These are phyloP conservation scores for Mystacornis crossleyi DNA, from an alignment of 2,113 vertebrate species.

Conservation along the genomic window DNA sequence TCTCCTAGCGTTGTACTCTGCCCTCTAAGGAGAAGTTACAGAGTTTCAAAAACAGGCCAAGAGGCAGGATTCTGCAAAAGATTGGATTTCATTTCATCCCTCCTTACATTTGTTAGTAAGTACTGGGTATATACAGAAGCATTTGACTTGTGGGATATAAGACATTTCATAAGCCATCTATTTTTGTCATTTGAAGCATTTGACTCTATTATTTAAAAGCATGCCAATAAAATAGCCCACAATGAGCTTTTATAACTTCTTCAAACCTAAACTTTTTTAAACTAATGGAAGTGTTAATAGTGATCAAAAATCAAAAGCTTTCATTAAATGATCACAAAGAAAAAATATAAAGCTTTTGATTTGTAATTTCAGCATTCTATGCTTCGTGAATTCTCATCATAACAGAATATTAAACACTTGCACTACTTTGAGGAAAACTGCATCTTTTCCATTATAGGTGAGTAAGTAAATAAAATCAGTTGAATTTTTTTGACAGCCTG, in stretches of 20 bases:
- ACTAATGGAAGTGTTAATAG: not conserved
- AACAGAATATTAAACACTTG: not conserved
- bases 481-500: not conserved
- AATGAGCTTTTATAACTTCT: not conserved
- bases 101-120: not conserved
- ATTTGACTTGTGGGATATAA: not conserved
- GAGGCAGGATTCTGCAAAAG: not conserved
- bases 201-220: not conserved
- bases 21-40: constrained; percentile 13
- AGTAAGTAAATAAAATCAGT: not conserved
- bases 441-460: not conserved
- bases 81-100: not conserved
- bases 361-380: not conserved
- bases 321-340: not conserved
- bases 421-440: not conserved
- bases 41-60: not conserved
- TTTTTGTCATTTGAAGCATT: not conserved
- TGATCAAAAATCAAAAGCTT: not conserved
- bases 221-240: not conserved
- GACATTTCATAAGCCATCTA: not conserved
- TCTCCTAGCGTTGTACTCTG: not conserved
- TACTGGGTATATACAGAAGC: not conserved
- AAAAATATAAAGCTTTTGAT: not conserved
- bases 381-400: not conserved
- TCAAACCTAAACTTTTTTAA: not conserved